Evolutionary conservation across 2,888 invertebrate genomes (phyloP), one percentile per base, ranked within the genome.

Genomic region (Muschampia plurimacula): DNA sequence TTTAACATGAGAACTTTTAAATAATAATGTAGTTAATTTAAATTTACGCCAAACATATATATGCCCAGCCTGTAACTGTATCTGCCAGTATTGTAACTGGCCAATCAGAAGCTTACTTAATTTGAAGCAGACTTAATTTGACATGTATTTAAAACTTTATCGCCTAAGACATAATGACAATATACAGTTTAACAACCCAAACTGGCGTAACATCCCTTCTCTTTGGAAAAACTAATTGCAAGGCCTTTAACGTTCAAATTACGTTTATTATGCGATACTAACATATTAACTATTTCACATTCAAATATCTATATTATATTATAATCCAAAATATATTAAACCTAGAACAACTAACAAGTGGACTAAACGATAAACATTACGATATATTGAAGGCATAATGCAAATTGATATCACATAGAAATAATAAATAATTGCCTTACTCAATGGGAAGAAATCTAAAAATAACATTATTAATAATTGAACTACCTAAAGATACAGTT

Each of bases 331-430:
- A 59, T 13, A 65, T 65, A 12, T 6, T 66, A 66, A 59, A 15
- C 22, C 65, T 72, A 67, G n/a, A 72, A 22, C 52, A 65, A 57
- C 71, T 66, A 67, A 67, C 60, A 55, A 52, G 28, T 55, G 39
- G 52, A 71, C 39, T 66, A 71, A 59, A 65, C 36, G 12, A 60
- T 60, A 36, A 60, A 63, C 28, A 69, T 55, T 62, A 60, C 49
- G 39, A 55, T 55, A 55, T 55, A 55, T 60, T 36, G 44, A 57
- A 68, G 62, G 68, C 73, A 73, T 73, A 68, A 69, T 73, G 73
- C 69, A 73, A 73, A 65, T 65, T 39, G 66, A 73, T 73, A 73
- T 73, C 73, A 73, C 73, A 73, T 64, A 73, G 64, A 59, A 72
- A 60, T 72, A 68, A 65, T 49, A 60, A 65, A 73, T 66, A 57